Conservation (phyloP, 2,797 vertebrate genomes). For the Enteromius mattozi region DNA sequence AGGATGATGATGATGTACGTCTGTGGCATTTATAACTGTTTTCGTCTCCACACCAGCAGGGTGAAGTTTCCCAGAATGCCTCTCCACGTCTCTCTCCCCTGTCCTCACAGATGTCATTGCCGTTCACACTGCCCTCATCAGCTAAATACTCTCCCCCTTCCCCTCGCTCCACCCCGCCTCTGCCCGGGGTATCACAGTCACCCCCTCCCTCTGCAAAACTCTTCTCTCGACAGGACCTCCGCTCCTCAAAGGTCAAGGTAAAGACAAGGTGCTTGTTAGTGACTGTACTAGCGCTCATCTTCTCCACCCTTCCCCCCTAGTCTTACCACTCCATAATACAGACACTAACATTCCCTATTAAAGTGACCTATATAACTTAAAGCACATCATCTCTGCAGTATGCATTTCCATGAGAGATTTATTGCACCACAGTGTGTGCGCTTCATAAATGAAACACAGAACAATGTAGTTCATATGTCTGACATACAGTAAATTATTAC, state of each 20-base stretch:
- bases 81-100: constrained; percentile 52
- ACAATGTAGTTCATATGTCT: background rate
- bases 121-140: constrained; percentile 41
- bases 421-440: background rate
- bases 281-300: background rate
- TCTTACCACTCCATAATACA: constrained; percentile 27
- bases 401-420: constrained; percentile 2
- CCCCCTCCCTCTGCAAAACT: constrained; percentile 60
- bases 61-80: constrained; percentile 54
- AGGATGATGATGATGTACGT: background rate
- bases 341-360: constrained; percentile 36
- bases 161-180: constrained; percentile 53
- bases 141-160: constrained; percentile 58
- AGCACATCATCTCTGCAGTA: background rate
- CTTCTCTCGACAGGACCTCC: constrained; percentile 50
- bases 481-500: background rate
- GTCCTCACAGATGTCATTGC: constrained; percentile 53
- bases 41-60: constrained; percentile 55
- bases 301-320: constrained; percentile 7
- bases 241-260: constrained; percentile 66
- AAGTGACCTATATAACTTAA: constrained; percentile 13
- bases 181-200: constrained; percentile 56
- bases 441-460: background rate
- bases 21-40: constrained; percentile 23
- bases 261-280: constrained; percentile 46